Evolutionary conservation across 2,797 vertebrate genomes (phyloP), one percentile per base, ranked within the genome.

Genomic region (Myotis daubentonii): DNA sequence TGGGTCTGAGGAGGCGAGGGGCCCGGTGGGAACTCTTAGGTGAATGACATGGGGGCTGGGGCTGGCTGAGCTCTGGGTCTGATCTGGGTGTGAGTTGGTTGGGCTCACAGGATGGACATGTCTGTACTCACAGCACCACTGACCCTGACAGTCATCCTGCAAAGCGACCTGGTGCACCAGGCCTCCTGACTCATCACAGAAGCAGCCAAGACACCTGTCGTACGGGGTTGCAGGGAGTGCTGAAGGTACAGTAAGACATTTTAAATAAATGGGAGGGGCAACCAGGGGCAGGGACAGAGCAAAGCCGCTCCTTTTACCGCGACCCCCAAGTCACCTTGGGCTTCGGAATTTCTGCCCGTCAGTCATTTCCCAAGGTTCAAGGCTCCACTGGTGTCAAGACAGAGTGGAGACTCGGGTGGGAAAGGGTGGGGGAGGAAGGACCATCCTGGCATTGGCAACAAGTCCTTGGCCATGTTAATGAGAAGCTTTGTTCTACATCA

Each of bases 401-500:
- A 36, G 38, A 84, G 75, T 22, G 10, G 82, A 89, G 84, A 33
- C 0, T 11, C 22, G 44, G 49, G 68, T 13, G 22, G 53, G 53
- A 33, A 0, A 2, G 47, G 0, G 30, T 4, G 1, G 49, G 4
- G 1, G 41, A 0, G 75, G 30, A 1, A 36, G 1, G 1, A 5
- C 15, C 49, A 28, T 38, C 16, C 82, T 30, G 57, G 6, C 33
- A 91, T 82, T 44, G 71, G 47, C 81, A 96, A 44, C 7, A 0
- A 10, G 94, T 97, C 80, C 94, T 97, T 75, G 94, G 92, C 78
- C 6, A 84, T 97, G 97, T 96, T 98, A 95, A 97, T 97, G 97
- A 98, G 96, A 53, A 91, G 97, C 96, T 98, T 98, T 98, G 97
- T 97, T 98, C 98, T 95, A 97, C 96, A 95, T 89, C 98, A 96